Percentiles rank a stretch among this genome's conserved stretches.
Evolutionary conservation across 2,797 vertebrate genomes (phyloP).

Genomic region (Leptoclinus maculatus): DNA sequence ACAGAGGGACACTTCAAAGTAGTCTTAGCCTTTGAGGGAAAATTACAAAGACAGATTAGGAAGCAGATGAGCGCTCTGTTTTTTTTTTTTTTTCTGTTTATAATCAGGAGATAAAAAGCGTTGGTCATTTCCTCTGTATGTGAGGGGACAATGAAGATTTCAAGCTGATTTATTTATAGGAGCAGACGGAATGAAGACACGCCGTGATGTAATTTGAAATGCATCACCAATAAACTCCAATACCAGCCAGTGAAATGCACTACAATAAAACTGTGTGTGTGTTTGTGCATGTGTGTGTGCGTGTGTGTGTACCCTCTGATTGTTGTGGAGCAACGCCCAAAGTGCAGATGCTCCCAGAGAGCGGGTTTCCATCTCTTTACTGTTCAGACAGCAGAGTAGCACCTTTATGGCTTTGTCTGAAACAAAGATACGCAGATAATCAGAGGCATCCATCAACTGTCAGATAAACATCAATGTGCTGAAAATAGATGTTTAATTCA

Average conservation of each 20-base stretch:
- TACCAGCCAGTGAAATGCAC: constrained; percentile 18
- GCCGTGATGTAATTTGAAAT: constrained; percentile 37
- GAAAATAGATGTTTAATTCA: background rate
- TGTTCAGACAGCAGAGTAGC: constrained; percentile 88
- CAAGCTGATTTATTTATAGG: constrained; percentile 24
- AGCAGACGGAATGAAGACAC: constrained; percentile 5
- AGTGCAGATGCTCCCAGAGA: constrained; percentile 92
- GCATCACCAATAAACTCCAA: constrained; percentile 40
- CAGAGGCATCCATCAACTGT: background rate
- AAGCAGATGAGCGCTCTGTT: background rate
- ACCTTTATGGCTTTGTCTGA: constrained; percentile 89
- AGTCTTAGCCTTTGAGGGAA: constrained; percentile 89
- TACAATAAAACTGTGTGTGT: constrained; percentile 10
- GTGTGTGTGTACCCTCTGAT: constrained; percentile 88
- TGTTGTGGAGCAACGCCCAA: constrained; percentile 95
- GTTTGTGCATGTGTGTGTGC: background rate
- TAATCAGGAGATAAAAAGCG: constrained; percentile 13
- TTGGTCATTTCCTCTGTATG: constrained; percentile 5
- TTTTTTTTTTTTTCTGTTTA: background rate
- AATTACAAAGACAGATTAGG: constrained; percentile 48
- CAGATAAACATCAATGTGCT: background rate
- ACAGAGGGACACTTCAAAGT: constrained; percentile 92
- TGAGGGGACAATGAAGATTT: constrained; percentile 24
- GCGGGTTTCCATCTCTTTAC: constrained; percentile 80
- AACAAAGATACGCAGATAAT: constrained; percentile 17